Evolutionary conservation across 2,797 vertebrate species (phyloP).

Genomic region (Astyanax mexicanus): DNA sequence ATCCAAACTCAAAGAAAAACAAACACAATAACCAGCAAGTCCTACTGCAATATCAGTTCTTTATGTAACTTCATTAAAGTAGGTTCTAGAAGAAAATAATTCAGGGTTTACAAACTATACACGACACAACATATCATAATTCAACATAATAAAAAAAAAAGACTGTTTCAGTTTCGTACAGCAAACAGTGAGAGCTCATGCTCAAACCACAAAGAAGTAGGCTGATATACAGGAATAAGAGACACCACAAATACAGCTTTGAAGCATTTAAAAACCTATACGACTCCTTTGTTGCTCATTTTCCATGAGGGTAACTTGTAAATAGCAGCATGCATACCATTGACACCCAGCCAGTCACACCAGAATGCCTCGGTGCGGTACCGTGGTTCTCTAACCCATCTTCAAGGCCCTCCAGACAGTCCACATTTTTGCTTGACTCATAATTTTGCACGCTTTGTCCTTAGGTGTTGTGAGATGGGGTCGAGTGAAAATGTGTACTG

Average conservation of each 20-base stretch:
- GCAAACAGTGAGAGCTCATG: neutral
- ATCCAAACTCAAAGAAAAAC: neutral
- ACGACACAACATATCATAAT: neutral
- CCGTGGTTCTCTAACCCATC: too few relatives aligned
- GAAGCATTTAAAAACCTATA: neutral
- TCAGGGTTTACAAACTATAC: neutral
- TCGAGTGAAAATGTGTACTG: too few relatives aligned
- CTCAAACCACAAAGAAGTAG: neutral
- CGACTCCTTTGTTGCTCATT: neutral
- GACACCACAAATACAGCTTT: neutral
- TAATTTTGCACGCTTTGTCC: too few relatives aligned
- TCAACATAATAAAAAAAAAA: too few relatives aligned
- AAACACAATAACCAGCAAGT: neutral
- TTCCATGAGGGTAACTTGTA: conserved; percentile 31
- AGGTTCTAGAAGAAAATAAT: neutral
- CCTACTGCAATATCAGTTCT: neutral
- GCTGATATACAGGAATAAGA: neutral
- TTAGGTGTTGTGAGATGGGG: too few relatives aligned
- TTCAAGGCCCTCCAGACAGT: too few relatives aligned
- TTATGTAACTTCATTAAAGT: neutral
- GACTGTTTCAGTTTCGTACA: neutral
- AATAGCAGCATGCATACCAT: conserved; percentile 34
- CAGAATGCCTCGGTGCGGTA: conserved; percentile 11
- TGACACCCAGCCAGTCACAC: conserved; percentile 7
- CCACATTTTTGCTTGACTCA: too few relatives aligned